Percentiles rank a stretch among this genome's conserved stretches.
Conservation (phyloP, 2,113 vertebrate genomes). For the Ariopsis seemanni region DNA sequence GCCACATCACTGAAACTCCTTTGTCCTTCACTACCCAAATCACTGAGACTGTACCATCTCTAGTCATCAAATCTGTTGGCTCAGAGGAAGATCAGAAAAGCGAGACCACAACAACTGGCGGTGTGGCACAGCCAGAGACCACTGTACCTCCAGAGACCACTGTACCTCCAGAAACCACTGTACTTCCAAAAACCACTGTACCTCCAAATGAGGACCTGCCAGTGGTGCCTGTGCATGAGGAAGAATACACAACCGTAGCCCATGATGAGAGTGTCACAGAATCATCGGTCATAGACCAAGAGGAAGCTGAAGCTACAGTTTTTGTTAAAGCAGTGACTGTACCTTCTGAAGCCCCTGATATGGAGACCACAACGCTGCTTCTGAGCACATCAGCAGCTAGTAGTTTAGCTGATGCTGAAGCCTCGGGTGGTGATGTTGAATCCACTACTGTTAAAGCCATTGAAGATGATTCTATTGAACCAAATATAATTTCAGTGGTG, state of each 20-base stretch:
- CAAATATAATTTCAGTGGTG: not conserved
- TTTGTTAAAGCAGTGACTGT: not conserved
- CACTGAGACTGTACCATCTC: not conserved
- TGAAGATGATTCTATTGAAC: not conserved
- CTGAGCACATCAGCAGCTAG: not conserved
- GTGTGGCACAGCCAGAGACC: not conserved
- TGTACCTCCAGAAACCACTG: not conserved
- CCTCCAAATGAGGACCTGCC: conserved; percentile 10
- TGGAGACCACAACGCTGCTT: not conserved
- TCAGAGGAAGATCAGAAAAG: not conserved
- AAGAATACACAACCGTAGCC: not conserved
- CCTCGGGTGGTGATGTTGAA: conserved; percentile 8
- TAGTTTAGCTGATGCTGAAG: not conserved
- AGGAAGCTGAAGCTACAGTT: not conserved
- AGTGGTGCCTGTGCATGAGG: not conserved
- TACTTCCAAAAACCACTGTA: not conserved
- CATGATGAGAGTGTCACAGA: not conserved
- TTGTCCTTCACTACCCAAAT: not conserved
- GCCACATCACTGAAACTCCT: not conserved
- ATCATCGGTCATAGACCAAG: not conserved
- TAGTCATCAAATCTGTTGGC: not conserved
- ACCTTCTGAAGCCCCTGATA: not conserved
- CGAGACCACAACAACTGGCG: conserved; percentile 7
- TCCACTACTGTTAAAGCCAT: not conserved
- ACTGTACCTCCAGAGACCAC: not conserved